Evolutionary conservation across 2,888 invertebrate genomes (phyloP).

Genomic region (Harpagoxenus sublaevis): DNA sequence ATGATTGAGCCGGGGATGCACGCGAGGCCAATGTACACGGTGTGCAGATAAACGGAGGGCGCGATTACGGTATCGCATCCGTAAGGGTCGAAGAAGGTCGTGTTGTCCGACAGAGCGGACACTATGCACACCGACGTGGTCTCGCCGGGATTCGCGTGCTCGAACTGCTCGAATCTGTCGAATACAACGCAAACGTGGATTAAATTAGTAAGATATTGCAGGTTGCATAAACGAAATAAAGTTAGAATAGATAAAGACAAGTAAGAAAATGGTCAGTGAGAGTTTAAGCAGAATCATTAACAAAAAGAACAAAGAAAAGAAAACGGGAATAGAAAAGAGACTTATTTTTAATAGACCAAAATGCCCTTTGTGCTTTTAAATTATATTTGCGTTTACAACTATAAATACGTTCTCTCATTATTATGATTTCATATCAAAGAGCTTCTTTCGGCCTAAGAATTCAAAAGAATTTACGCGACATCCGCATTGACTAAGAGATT

Average conservation of each 20-base stretch:
- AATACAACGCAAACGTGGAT: slow-evolving; percentile 75
- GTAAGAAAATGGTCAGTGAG: not conserved
- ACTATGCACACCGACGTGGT: slow-evolving; percentile 93
- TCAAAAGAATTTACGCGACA: not conserved
- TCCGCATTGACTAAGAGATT: not conserved
- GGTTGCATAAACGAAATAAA: not conserved
- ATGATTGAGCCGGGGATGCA: slow-evolving; percentile 94
- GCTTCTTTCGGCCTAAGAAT: not conserved
- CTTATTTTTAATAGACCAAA: not conserved
- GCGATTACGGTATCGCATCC: slow-evolving; percentile 90
- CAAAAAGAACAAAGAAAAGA: not conserved
- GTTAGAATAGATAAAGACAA: too few relatives aligned
- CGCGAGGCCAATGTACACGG: slow-evolving; percentile 92
- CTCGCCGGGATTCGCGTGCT: slow-evolving; percentile 89
- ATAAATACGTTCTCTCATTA: too few relatives aligned
- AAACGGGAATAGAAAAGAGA: not conserved
- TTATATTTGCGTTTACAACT: not conserved
- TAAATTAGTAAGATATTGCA: not conserved
- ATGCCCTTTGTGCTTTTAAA: not conserved
- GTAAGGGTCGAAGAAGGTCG: slow-evolving; percentile 85
- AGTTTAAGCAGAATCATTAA: not conserved
- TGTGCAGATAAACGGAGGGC: slow-evolving; percentile 91
- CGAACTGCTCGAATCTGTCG: slow-evolving; percentile 92
- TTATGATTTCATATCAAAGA: not conserved
- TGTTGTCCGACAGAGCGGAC: slow-evolving; percentile 87